These are phyloP conservation scores for Vidua macroura DNA, from an alignment of 2,113 vertebrate genomes.

Conservation along the genomic window DNA sequence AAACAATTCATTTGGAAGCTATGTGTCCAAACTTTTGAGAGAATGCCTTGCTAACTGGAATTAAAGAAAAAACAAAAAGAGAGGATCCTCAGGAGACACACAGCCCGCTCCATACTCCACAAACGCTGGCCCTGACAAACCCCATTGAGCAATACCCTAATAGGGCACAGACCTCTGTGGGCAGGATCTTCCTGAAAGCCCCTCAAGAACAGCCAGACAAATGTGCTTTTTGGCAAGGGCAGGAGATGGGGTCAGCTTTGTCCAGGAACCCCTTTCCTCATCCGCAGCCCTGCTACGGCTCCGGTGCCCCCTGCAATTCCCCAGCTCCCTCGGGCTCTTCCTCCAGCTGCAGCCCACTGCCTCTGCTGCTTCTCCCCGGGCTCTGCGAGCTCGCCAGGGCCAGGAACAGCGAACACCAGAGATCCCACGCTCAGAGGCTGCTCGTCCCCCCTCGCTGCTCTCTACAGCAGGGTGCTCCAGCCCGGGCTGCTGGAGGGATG, in stretches of 20 bases:
- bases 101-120: not conserved
- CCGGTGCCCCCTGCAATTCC: accelerated
- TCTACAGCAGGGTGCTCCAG: not conserved
- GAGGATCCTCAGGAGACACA: not conserved
- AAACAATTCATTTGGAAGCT: not conserved
- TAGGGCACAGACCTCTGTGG: not conserved
- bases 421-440: accelerated
- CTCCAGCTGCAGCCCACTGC: not conserved
- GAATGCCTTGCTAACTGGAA: not conserved
- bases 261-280: not conserved
- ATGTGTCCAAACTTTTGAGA: not conserved
- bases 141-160: not conserved
- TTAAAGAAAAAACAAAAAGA: not conserved
- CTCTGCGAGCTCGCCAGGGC: accelerated
- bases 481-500: too few species aligned
- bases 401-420: not conserved
- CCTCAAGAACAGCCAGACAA: not conserved
- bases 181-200: not conserved
- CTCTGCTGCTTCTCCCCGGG: not conserved
- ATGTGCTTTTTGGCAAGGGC: not conserved
- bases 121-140: not conserved
- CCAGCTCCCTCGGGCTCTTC: not conserved
- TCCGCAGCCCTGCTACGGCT: not conserved
- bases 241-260: not conserved
- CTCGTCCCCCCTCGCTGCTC: accelerated